Conservation (phyloP, 1,140 invertebrate species). For the Trissolcus basalis region DNA sequence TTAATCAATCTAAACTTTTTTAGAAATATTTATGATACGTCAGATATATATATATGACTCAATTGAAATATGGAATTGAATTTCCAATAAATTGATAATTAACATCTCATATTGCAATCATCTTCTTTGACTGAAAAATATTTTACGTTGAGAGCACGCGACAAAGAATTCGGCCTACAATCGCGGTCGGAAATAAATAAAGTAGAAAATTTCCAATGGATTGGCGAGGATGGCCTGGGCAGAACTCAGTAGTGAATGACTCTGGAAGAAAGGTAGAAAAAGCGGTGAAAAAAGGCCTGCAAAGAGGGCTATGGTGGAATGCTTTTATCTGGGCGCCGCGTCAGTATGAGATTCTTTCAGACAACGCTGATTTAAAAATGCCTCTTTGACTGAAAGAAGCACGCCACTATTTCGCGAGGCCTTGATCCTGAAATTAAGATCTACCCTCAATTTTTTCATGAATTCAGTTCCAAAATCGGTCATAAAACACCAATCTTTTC, state of each 20-base stretch:
- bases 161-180: slow-evolving; percentile 52
- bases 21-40: too few relatives aligned
- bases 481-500: too few relatives aligned
- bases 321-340: slow-evolving; percentile 72
- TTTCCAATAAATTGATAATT: too few relatives aligned
- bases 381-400: slow-evolving; percentile 67
- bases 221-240: slow-evolving; percentile 34
- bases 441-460: neutral
- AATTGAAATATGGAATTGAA: too few relatives aligned
- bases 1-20: too few relatives aligned
- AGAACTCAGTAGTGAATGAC: slow-evolving; percentile 53
- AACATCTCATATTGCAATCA: too few relatives aligned
- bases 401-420: slow-evolving; percentile 8
- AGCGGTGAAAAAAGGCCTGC: slow-evolving; percentile 7
- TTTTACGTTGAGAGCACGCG: neutral
- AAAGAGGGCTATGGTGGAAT: slow-evolving; percentile 65
- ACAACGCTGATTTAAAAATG: slow-evolving; percentile 74
- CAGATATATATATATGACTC: too few relatives aligned
- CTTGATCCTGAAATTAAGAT: slow-evolving; percentile 60
- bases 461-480: too few relatives aligned
- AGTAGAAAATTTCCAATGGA: slow-evolving; percentile 56
- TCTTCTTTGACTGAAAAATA: too few relatives aligned
- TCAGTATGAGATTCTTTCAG: slow-evolving; percentile 75
- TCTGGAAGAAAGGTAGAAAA: slow-evolving; percentile 44
- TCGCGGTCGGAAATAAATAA: slow-evolving; percentile 49